phyloP scores from a whole-genome alignment of 2,888 invertebrate genomes.

The Microplitis manilae region DNA sequence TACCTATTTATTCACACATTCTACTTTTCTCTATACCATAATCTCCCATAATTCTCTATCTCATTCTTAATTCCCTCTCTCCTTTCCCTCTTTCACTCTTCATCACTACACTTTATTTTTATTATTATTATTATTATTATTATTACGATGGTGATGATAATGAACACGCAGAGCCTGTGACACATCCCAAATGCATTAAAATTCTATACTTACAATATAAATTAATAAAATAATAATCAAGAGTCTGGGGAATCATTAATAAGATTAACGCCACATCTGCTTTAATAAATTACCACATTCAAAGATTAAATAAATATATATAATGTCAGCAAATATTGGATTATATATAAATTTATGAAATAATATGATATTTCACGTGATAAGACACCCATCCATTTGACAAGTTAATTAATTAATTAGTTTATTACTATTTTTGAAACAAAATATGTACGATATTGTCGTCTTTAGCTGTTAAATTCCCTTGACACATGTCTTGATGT shows the following conservation, averaged over 20 bases:
- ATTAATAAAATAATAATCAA: neutral
- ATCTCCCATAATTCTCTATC: too few species aligned
- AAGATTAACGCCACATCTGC: neutral
- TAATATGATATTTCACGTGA: neutral
- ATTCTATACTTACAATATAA: neutral
- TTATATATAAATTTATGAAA: neutral
- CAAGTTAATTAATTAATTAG: neutral
- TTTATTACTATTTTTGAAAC: neutral
- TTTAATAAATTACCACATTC: neutral
- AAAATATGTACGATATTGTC: neutral
- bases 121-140: neutral
- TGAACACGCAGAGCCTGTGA: neutral
- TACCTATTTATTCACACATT: neutral
- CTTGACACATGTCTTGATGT: neutral
- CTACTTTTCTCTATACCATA: neutral
- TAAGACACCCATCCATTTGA: neutral
- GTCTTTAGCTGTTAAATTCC: neutral
- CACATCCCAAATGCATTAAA: neutral
- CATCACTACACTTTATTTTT: neutral
- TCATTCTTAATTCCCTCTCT: too few species aligned
- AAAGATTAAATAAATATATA: neutral
- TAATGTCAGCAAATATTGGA: neutral
- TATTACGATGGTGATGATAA: neutral
- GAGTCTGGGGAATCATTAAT: neutral
- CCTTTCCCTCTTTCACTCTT: neutral